These are phyloP conservation scores for Oegoconia quadripuncta DNA, from an alignment of 2,888 invertebrate genomes.

Conservation along the genomic window DNA sequence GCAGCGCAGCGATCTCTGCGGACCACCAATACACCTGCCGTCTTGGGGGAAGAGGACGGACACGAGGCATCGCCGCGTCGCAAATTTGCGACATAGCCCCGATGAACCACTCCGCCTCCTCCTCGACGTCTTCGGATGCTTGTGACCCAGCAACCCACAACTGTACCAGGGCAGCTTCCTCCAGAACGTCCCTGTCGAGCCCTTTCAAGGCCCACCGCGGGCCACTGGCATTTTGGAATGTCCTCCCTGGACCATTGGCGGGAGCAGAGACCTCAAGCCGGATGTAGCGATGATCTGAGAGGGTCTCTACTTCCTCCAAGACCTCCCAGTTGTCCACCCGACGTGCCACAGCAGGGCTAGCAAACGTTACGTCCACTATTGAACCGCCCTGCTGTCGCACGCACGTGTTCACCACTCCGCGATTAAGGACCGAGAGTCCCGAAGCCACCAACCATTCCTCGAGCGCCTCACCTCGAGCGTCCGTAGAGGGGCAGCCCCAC, in stretches of 20 bases:
- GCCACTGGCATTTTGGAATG: neutral
- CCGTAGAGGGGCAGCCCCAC: slow-evolving; percentile 19
- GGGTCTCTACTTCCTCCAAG: slow-evolving; percentile 12
- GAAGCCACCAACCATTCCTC: slow-evolving; percentile 11
- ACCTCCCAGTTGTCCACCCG: slow-evolving; percentile 14
- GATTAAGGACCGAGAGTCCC: slow-evolving; percentile 11
- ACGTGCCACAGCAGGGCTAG: slow-evolving; percentile 8
- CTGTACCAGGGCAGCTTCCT: neutral
- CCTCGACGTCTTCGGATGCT: neutral
- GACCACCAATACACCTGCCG: slow-evolving; percentile 19
- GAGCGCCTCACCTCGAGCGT: slow-evolving; percentile 12
- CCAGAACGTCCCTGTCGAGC: neutral
- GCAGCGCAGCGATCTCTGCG: slow-evolving; percentile 5
- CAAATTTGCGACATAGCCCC: neutral
- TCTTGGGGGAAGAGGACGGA: neutral
- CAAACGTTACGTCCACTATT: slow-evolving; percentile 20
- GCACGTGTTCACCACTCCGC: slow-evolving; percentile 15
- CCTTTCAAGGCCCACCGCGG: slow-evolving; percentile 7
- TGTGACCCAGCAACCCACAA: neutral
- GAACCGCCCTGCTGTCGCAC: slow-evolving; percentile 19
- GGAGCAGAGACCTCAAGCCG: slow-evolving; percentile 2
- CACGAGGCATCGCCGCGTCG: slow-evolving; percentile 14
- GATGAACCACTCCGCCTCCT: neutral
- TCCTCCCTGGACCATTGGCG: neutral
- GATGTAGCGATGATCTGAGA: slow-evolving; percentile 19